These are phyloP conservation scores for Drosophila tsacasi DNA, from an alignment of 1,140 invertebrate species.

Conservation along the genomic window DNA sequence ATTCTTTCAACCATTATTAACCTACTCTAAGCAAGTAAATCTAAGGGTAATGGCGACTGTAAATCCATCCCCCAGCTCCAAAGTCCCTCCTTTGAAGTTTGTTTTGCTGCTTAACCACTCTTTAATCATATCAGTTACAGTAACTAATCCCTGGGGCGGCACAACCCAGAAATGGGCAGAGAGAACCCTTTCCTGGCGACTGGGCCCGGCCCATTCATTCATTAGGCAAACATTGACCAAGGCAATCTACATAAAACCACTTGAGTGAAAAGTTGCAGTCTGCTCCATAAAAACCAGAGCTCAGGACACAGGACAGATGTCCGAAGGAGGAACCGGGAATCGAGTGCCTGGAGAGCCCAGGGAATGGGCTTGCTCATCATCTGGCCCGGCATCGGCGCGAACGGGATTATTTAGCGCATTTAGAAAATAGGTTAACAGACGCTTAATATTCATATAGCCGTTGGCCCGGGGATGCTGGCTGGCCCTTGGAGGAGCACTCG, in stretches of 20 bases:
- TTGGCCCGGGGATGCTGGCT: constrained; percentile 1
- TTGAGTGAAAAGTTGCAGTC: constrained; percentile 64
- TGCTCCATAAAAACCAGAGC: constrained; percentile 55
- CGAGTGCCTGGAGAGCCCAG: background rate
- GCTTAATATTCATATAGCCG: constrained; percentile 77
- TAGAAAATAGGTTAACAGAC: constrained; percentile 80
- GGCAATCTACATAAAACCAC: constrained; percentile 57
- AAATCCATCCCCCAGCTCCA: background rate
- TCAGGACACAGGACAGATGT: constrained; percentile 1
- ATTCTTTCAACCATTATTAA: constrained; percentile 12
- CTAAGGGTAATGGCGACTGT: constrained; percentile 12
- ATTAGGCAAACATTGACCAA: constrained; percentile 70
- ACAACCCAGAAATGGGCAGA: background rate
- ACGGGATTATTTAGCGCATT: constrained; percentile 65
- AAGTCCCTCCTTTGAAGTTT: constrained; percentile 35
- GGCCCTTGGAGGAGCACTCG: constrained; percentile 48
- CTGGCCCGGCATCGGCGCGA: constrained; percentile 23
- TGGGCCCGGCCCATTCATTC: constrained; percentile 48
- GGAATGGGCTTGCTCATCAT: constrained; percentile 50
- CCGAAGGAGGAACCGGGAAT: background rate
- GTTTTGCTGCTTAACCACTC: constrained; percentile 26
- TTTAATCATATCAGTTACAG: constrained; percentile 45
- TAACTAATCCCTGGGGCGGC: constrained; percentile 39
- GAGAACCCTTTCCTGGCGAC: constrained; percentile 34
- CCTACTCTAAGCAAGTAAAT: constrained; percentile 4